Evolutionary conservation across 2,888 invertebrate genomes (phyloP).

Genomic region (Cataglyphis altisquamis): DNA sequence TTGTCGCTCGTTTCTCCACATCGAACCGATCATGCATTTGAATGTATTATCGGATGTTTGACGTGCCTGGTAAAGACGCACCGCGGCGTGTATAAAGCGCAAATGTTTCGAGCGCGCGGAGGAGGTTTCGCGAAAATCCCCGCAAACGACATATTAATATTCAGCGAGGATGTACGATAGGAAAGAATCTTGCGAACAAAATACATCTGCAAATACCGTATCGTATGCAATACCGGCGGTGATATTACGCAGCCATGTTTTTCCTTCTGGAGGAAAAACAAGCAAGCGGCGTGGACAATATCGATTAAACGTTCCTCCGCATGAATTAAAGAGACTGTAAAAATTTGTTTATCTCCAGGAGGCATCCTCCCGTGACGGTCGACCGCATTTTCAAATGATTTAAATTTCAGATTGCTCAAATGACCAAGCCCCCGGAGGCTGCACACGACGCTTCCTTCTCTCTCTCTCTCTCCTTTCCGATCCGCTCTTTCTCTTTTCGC

Average conservation of each 20-base stretch:
- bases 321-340: conserved; percentile 47
- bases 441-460: conserved; percentile 2
- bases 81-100: not conserved
- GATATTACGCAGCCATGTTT: not conserved
- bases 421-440: conserved; percentile 29
- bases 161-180: conserved; percentile 27
- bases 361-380: not conserved
- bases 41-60: conserved; percentile 21
- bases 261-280: conserved; percentile 22
- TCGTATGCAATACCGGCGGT: not conserved
- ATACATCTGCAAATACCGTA: conserved; percentile 34
- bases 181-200: conserved; percentile 10
- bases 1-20: not conserved
- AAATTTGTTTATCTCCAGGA: conserved; percentile 40
- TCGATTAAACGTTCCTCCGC: conserved; percentile 42
- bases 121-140: conserved; percentile 16
- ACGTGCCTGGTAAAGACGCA: conserved; percentile 16
- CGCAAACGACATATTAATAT: conserved; percentile 33
- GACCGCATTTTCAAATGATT: conserved; percentile 43
- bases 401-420: conserved; percentile 52
- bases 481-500: not conserved
- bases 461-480: not conserved
- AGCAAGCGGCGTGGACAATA: conserved; percentile 27
- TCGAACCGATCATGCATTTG: not conserved
- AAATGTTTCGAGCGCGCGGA: not conserved